These are phyloP conservation scores for Rhinopomastus cyanomelas DNA, from an alignment of 2,113 vertebrate species.

Conservation along the genomic window DNA sequence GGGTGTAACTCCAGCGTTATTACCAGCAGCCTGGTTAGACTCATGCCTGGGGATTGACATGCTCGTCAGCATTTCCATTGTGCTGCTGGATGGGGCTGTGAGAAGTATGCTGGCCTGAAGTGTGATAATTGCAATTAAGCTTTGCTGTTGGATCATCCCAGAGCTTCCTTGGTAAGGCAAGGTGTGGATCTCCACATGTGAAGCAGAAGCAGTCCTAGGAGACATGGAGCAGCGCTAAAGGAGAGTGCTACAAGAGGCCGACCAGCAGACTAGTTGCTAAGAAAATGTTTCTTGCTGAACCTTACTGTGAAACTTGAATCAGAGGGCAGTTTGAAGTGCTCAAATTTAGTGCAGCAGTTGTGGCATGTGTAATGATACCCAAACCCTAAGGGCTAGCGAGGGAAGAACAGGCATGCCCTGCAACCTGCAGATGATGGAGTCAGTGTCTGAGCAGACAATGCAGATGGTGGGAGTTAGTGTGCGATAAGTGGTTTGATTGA, in stretches of 20 bases:
- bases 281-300: not conserved
- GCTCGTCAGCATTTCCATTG: not conserved
- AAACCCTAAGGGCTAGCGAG: not conserved
- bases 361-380: rapidly evolving
- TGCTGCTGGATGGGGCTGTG: not conserved
- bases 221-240: not conserved
- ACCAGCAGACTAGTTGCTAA: not conserved
- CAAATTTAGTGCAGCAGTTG: not conserved
- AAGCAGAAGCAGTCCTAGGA: not conserved
- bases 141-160: not conserved
- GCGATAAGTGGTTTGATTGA: not conserved
- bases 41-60: not conserved
- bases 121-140: not conserved
- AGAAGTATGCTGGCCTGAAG: not conserved
- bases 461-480: not conserved
- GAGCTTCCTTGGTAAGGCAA: not conserved
- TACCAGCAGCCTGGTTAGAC: not conserved
- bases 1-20: not conserved
- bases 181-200: rapidly evolving
- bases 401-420: not conserved
- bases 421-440: not conserved
- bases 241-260: not conserved
- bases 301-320: not conserved
- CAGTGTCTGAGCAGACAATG: not conserved
- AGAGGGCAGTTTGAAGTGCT: not conserved